Evolutionary conservation across 92 coral and sea anemone species (phyloP).

Genomic region (Ricordea florida): DNA sequence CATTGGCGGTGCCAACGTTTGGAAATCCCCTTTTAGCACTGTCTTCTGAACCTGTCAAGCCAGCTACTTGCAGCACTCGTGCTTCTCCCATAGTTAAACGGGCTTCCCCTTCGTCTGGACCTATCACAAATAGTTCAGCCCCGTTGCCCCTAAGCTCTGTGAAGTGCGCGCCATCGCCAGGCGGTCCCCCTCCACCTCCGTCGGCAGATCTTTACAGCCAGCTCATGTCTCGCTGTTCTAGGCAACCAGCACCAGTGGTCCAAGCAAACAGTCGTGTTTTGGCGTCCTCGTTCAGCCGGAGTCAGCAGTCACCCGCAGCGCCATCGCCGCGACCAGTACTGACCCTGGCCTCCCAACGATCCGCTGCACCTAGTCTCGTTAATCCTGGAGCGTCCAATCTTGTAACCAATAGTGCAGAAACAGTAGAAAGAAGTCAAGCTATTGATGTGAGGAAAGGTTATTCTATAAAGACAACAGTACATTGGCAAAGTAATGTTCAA

Average conservation of each 20-base stretch:
- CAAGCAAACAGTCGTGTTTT: constrained; percentile 27
- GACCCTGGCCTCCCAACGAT: neutral
- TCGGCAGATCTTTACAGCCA: constrained; percentile 74
- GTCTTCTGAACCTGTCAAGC: neutral
- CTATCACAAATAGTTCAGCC: neutral
- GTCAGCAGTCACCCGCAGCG: neutral
- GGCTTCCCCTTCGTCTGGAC: too few species aligned
- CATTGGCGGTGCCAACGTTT: neutral
- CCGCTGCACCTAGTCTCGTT: neutral
- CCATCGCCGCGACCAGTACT: constrained; percentile 18
- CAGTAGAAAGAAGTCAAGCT: too few species aligned
- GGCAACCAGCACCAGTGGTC: constrained; percentile 82
- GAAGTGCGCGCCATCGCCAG: constrained; percentile 2
- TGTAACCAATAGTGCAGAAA: too few species aligned
- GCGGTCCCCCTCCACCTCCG: constrained; percentile 91
- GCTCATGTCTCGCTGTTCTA: constrained; percentile 77
- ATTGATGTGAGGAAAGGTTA: too few species aligned
- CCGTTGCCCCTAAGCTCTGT: neutral
- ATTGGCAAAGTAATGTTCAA: too few species aligned
- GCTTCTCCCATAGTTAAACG: too few species aligned
- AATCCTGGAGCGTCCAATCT: neutral
- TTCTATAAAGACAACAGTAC: too few species aligned
- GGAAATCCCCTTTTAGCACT: neutral
- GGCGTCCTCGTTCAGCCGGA: neutral
- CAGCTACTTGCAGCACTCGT: too few species aligned